Evolutionary conservation across 2,888 invertebrate species (phyloP), one percentile per base, ranked within the genome.

Genomic region (Xanthia togata): DNA sequence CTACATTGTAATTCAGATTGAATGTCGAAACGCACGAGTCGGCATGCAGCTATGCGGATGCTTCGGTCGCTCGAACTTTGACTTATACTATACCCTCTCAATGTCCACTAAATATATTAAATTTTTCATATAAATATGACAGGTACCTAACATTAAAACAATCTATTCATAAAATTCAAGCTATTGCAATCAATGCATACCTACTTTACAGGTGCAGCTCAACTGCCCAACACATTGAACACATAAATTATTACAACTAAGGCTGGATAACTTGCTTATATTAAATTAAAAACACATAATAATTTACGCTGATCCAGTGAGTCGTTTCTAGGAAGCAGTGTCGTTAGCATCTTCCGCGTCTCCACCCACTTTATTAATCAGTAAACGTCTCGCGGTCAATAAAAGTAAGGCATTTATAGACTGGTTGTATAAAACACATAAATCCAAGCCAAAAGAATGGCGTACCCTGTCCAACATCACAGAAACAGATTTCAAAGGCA

Each of bases 1-100:
- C 89, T 92, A 93, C 94, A 96, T 96, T 96, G 95, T 94, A 93
- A 96, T 96, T 96, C 96, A 95, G 95, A 94, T 93, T 92, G 95
- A 90, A 94, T 94, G 94, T 94, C 93, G 94, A 93, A 94, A 94
- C 93, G 94, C 92, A 95, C 95, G 96, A 92, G 93, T 93, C 90
- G 96, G 95, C 91, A 96, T 96, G 96, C 93, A 91, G 92, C 93
- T 92, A 94, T 93, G 93, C 95, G 94, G 94, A 95, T 95, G 93
- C 93, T 91, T 85, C 75, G 57, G 44, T 71, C 55, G 53, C 69
- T 84, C 87, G 84, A 88, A 88, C 79, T 87, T 87, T 84, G 87
- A 84, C 84, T 81, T 83, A 79, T 62, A 62, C 35, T 59, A 23
- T 55, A 23, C 62, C n/a, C 38, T 75, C 65, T 50, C 55, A 50